Conservation (phyloP, 2,113 vertebrate genomes). For the Ammodytes dubius region DNA sequence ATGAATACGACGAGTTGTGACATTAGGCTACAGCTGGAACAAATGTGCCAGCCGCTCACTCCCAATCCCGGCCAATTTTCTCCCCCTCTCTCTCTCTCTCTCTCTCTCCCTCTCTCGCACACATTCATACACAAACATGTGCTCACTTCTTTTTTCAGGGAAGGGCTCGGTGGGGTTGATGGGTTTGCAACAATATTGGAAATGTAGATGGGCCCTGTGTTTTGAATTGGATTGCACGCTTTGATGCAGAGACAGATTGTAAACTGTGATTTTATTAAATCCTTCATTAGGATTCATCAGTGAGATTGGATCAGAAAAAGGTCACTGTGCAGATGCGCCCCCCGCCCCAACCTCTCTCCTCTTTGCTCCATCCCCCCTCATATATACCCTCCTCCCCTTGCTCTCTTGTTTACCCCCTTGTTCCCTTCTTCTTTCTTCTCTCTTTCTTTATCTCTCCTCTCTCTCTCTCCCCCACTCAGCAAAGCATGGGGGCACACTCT, state of each 20-base stretch:
- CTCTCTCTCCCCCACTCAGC: constrained; percentile 35
- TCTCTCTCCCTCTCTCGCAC: constrained; percentile 32
- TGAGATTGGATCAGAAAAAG: constrained; percentile 89
- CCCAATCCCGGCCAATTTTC: constrained; percentile 75
- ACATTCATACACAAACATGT: constrained; percentile 41
- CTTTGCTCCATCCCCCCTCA: constrained; percentile 58
- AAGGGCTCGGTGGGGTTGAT: constrained; percentile 60
- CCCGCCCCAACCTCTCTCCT: constrained; percentile 51
- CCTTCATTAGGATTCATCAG: constrained; percentile 92
- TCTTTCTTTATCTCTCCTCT: constrained; percentile 2
- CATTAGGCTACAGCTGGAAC: constrained; percentile 86
- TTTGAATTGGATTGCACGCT: constrained; percentile 88
- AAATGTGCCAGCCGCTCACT: constrained; percentile 81
- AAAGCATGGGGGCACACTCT: constrained; percentile 41
- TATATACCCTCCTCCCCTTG: constrained; percentile 43
- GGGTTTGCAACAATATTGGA: constrained; percentile 79
- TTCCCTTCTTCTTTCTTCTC: not conserved
- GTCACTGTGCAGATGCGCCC: constrained; percentile 85
- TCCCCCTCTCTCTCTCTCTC: constrained; percentile 12
- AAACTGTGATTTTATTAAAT: constrained; percentile 90
- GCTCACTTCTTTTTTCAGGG: constrained; percentile 49
- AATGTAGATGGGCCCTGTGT: constrained; percentile 82
- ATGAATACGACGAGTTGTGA: constrained; percentile 87
- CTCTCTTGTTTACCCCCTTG: constrained; percentile 37
- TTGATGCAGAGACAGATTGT: constrained; percentile 90